Base-by-base conservation (phyloP, 2,797 vertebrate species). In the Capromys pilorides region DNA sequence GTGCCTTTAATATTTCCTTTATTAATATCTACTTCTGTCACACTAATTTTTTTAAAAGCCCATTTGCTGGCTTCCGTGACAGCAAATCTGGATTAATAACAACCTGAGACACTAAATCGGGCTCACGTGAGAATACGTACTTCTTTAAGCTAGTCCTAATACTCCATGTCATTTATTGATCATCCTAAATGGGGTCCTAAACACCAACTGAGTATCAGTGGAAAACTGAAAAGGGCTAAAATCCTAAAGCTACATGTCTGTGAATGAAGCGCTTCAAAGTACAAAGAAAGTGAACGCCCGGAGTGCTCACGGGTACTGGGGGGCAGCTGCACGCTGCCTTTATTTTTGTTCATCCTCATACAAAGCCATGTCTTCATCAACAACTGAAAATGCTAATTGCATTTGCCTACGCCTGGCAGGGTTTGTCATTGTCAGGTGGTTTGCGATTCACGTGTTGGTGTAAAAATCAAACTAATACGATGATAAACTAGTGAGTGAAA, bases 141-240 rank as follows among this genome's bases (percentile, higher is more conserved):
- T 81, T 81, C 86, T 54, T 83, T 85, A 31, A 13, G 57, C 31
- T 82, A 86, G 57, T n/a, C 39, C 54, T 71, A 83, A 51, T n/a
- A 79, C 59, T 61, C 26, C 51, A 26, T 41, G 21, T 59, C 69
- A 71, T 8, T 14, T 16, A 89, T 1, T 83, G 73, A 79, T 78
- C 71, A 66, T 0, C 19, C 0, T 45, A 49, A 36, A 49, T 45
- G 28, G 75, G 39, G 66, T 8, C 69, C 36, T 16, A 73, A 81
- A 84, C 7, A 89, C 67, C 81, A 54, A 66, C 81, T 0, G 0
- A 16, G 54, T n/a, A 39, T 71, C 59, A 77, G 84, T 91, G 62
- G 13, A 95, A 94, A 57, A 94, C 88, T 92, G 93, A 88, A 96
- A 97, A 69, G 36, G 39, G 10, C 36, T 61, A 85, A 62, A 91